These are phyloP conservation scores for Micoletzkya japonica DNA, from an alignment of 2,888 invertebrate genomes.

Conservation along the genomic window DNA sequence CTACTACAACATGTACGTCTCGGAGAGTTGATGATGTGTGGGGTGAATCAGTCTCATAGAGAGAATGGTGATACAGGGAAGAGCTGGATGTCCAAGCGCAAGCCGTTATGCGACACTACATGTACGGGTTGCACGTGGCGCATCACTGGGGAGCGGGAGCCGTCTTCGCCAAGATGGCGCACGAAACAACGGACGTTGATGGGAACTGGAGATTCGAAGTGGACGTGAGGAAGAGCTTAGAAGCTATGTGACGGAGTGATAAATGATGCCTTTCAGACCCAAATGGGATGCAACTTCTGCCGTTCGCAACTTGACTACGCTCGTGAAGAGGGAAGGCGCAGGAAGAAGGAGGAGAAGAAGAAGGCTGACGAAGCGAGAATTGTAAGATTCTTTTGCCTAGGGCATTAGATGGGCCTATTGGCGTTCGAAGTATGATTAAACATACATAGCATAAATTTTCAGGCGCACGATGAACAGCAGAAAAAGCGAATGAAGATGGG, in stretches of 20 bases:
- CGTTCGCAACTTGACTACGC: conserved; percentile 4
- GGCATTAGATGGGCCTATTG: neutral
- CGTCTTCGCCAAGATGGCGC: neutral
- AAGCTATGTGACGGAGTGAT: neutral
- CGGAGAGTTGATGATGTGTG: neutral
- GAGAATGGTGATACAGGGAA: neutral
- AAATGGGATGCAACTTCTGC: conserved; percentile 20
- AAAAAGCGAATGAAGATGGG: conserved; percentile 11
- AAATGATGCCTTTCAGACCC: neutral
- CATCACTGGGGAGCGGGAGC: conserved; percentile 16
- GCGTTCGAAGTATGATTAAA: neutral
- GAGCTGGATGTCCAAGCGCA: conserved; percentile 3
- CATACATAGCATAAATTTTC: neutral
- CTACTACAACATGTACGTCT: conserved; percentile 12
- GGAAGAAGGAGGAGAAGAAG: conserved; percentile 16
- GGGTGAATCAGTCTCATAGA: neutral
- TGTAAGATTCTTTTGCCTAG: neutral
- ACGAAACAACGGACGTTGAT: neutral
- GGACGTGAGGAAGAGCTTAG: neutral
- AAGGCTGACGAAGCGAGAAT: conserved; percentile 17
- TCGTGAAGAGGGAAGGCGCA: neutral
- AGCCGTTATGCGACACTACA: conserved; percentile 14
- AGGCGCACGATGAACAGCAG: conserved; percentile 13
- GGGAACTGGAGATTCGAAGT: neutral
- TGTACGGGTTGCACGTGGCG: conserved; percentile 17